These are phyloP conservation scores for Darevskia nairensis DNA, from an alignment of 2,797 vertebrate species.

Conservation along the genomic window DNA sequence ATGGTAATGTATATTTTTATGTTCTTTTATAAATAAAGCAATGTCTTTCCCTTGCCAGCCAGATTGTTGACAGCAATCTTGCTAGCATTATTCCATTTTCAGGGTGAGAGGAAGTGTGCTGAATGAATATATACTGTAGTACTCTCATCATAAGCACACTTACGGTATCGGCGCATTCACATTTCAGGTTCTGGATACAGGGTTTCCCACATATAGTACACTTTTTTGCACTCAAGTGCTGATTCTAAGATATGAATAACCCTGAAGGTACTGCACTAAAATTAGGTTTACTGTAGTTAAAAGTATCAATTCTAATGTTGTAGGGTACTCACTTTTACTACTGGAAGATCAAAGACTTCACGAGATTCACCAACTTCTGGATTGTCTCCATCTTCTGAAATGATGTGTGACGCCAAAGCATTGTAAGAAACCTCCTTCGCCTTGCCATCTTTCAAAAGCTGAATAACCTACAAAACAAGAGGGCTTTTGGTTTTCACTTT, in stretches of 20 bases:
- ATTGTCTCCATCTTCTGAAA: conserved; percentile 96
- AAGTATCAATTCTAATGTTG: not conserved
- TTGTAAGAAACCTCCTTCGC: conserved; percentile 98
- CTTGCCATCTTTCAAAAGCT: conserved; percentile 93
- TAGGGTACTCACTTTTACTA: conserved; percentile 89
- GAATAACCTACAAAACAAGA: conserved; percentile 85
- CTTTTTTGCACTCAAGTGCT: not conserved
- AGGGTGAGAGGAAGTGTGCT: not conserved
- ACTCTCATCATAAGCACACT: not conserved
- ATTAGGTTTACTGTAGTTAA: not conserved
- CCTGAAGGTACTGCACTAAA: not conserved
- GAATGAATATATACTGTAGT: too few species aligned
- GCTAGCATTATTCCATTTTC: not conserved
- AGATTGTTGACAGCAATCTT: not conserved
- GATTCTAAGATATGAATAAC: not conserved
- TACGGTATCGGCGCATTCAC: too few species aligned
- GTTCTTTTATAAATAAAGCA: not conserved
- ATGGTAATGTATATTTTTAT: not conserved
- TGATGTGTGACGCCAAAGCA: conserved; percentile 96
- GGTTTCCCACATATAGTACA: not conserved
- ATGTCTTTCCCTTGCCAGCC: not conserved
- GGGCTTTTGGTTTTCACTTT: not conserved
- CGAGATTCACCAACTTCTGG: conserved; percentile 96
- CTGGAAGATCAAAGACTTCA: conserved; percentile 96
- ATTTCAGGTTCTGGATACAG: not conserved